Evolutionary conservation across 53 echinoderm and acorn worm genomes (phyloP).

Genomic region (Echinarachnius parma): DNA sequence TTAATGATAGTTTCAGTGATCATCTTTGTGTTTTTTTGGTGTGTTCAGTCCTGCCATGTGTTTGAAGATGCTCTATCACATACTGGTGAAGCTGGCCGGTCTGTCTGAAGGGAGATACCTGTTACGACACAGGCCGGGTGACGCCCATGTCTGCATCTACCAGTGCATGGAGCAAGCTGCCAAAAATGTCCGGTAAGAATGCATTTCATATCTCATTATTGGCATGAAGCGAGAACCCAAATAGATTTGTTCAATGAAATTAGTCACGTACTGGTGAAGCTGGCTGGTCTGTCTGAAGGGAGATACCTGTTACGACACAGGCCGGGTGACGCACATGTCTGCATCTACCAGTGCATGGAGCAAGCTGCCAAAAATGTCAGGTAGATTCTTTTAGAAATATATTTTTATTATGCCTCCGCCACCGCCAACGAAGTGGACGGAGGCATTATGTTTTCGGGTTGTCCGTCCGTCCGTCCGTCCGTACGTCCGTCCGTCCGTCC

Average conservation of each 20-base stretch:
- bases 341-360: slow-evolving; percentile 37
- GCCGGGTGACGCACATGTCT: slow-evolving; percentile 31
- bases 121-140: not conserved
- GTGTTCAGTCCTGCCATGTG: slow-evolving; percentile 29
- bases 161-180: not conserved
- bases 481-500: too few species aligned
- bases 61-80: slow-evolving; percentile 27
- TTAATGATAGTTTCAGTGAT: too few species aligned
- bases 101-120: slow-evolving; percentile 15
- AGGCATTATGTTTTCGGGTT: too few species aligned
- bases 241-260: too few species aligned
- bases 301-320: slow-evolving; percentile 21
- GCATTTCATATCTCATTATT: too few species aligned
- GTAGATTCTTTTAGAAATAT: too few species aligned
- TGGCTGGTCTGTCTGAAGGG: slow-evolving; percentile 4
- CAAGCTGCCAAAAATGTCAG: slow-evolving; percentile 20
- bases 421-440: too few species aligned
- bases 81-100: slow-evolving; percentile 8
- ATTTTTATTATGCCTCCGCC: too few species aligned
- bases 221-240: too few species aligned
- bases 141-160: not conserved
- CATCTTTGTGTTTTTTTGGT: too few species aligned
- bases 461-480: too few species aligned
- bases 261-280: too few species aligned
- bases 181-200: slow-evolving; percentile 8